phyloP scores from a whole-genome alignment of 2,888 invertebrate species.

The Pollenia labialis region DNA sequence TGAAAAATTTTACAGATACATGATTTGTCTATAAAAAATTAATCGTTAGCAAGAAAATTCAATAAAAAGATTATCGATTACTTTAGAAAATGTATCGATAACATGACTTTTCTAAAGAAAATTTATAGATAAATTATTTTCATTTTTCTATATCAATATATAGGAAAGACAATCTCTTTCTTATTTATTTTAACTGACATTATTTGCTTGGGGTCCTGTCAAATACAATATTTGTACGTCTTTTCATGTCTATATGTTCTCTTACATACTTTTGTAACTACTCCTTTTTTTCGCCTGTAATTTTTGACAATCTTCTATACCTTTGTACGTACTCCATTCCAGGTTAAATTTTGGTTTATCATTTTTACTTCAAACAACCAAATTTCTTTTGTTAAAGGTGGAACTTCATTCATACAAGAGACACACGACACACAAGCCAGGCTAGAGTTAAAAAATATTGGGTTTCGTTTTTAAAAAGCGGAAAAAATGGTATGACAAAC shows the following conservation, averaged over 20 bases:
- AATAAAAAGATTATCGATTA: no score
- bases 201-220: conserved; percentile 37
- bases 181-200: background rate
- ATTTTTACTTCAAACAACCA: conserved; percentile 33
- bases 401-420: conserved; percentile 3
- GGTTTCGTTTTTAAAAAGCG: conserved; percentile 17
- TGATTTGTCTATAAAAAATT: no score
- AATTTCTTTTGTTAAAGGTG: conserved; percentile 51
- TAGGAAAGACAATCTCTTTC: background rate
- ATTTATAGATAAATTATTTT: no score
- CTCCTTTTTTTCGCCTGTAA: conserved; percentile 3
- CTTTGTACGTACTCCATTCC: background rate
- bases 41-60: no score
- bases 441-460: conserved; percentile 14
- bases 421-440: background rate
- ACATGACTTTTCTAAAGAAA: no score
- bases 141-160: background rate
- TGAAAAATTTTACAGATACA: no score
- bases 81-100: no score
- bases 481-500: conserved; percentile 19
- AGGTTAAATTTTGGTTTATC: conserved; percentile 32
- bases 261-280: background rate
- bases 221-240: conserved; percentile 24
- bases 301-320: conserved; percentile 29
- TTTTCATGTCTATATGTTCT: conserved; percentile 9